Evolutionary conservation across 2,113 vertebrate species (phyloP).

Genomic region (Brienomyrus brachyistius): DNA sequence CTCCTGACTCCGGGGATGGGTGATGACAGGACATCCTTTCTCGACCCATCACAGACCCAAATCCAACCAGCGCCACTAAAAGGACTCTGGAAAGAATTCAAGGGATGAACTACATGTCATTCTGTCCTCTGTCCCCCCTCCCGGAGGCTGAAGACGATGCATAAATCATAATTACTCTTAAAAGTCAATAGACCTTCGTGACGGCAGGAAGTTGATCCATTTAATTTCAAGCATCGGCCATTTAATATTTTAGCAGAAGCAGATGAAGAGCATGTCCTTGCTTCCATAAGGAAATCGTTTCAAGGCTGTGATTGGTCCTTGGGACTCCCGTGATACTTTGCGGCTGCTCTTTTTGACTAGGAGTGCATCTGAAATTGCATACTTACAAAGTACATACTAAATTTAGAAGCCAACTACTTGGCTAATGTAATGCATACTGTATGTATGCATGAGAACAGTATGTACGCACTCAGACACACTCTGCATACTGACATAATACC

Average conservation of each 20-base stretch:
- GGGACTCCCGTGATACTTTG: background rate
- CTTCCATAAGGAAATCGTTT: background rate
- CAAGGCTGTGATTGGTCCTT: background rate
- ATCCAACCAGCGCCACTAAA: too few species aligned
- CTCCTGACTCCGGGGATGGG: background rate
- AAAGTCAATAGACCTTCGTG: background rate
- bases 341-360: background rate
- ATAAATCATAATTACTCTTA: conserved; percentile 6
- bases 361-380: background rate
- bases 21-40: background rate
- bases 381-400: background rate
- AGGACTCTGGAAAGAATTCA: background rate
- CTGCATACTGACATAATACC: background rate
- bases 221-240: background rate
- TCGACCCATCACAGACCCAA: background rate
- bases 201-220: background rate
- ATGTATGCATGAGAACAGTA: too few species aligned
- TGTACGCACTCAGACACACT: background rate
- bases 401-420: background rate
- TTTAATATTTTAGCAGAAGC: background rate
- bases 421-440: background rate
- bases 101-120: background rate
- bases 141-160: background rate
- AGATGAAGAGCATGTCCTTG: background rate
- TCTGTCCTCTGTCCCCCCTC: background rate